Base-by-base conservation (phyloP, 2,797 vertebrate genomes). In the Takifugu ocellatus region DNA sequence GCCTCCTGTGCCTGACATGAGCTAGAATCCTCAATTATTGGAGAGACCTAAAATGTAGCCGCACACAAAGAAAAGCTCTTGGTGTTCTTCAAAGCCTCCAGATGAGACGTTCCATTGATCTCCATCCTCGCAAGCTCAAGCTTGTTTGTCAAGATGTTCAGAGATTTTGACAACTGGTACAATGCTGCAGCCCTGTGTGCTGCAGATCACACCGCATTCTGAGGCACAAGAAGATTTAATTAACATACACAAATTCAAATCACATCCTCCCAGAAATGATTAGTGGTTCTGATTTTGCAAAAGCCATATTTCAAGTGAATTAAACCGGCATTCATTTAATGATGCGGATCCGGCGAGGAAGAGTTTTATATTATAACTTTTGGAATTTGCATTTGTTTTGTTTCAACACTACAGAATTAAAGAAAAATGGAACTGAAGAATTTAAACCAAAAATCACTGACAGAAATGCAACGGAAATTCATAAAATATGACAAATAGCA, bases 61-160 rank as follows among this genome's bases (percentile, higher is more conserved):
- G 8, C 33, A 76, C 75, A 84, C 63, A 53, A 66, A 75, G 63
- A 42, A 16, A 26, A 66, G 56, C 2, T 21, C 25, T 31, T 15
- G 51, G 57, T 70, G 74, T 68, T 49, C 49, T 74, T 61, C 63
- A 75, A 78, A 70, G 69, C 70, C 26, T 31, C 17, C 25, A 65
- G 75, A 74, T 62, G 55, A 77, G 61, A 69, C 62, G 21, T 59
- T 31, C 51, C 51, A 77, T 74, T 79, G 61, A 81, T 83, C 77
- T 55, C 51, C 70, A 64, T 49, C 52, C 59, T 61, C 54, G 47
- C 56, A 50, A 72, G 63, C 66, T 71, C 49, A 46, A 51, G 59
- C 53, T 68, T 74, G 77, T 84, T 81, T 80, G 70, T 83, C 77
- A 78, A 75, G 70, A 76, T 63, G 62, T 61, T 84, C 51, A 61